Evolutionary conservation across 2,797 vertebrate genomes (phyloP), one percentile per base, ranked within the genome.

Genomic region (Characodon lateralis): DNA sequence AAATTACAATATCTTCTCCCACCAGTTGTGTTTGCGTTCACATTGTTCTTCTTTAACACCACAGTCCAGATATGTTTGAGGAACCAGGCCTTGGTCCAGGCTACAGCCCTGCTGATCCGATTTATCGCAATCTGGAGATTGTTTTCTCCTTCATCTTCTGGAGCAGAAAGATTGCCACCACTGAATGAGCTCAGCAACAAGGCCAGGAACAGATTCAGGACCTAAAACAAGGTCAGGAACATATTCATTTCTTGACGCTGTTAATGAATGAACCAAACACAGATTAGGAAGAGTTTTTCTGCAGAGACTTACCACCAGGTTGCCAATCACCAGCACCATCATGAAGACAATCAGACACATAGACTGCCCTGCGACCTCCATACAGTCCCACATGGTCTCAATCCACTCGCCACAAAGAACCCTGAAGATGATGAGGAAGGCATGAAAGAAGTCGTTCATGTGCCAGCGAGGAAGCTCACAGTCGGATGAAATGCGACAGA

Each of bases 361-460:
- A 84, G 95, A 26, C 89, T 96, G 96, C 43, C 97, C 97, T 0
- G 95, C 96, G 2, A 99, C 97, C 71, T 96, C 89, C 98, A 99
- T 99, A 87, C 98, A 99, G 87, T 98, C 97, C 98, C 98, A 99
- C 98, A 98, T 98, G 4, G 96, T 98, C 92, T 99, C 97, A 24
- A 99, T 98, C 98, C 98, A 99, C 91, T 99, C 98, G 2, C 97
- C 98, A 0, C 98, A 99, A 79, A 99, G 94, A 84, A 98, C 93
- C 61, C 98, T 96, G 94, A 99, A 99, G 93, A 99, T 94, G 14
- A 98, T 98, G 89, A 99, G 97, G 93, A 99, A 99, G 16, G 98
- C 93, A 43, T 99, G 98, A 92, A 99, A 99, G 93, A 99, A 99
- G 88, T 99, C 98, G 0, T 95, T 2, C 98, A 99, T 99, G 93